A percentile compares a stretch with the other conserved stretches of the same genome.
Conservation (phyloP, 2,797 vertebrate genomes). For the Gymnothorax javanicus region DNA sequence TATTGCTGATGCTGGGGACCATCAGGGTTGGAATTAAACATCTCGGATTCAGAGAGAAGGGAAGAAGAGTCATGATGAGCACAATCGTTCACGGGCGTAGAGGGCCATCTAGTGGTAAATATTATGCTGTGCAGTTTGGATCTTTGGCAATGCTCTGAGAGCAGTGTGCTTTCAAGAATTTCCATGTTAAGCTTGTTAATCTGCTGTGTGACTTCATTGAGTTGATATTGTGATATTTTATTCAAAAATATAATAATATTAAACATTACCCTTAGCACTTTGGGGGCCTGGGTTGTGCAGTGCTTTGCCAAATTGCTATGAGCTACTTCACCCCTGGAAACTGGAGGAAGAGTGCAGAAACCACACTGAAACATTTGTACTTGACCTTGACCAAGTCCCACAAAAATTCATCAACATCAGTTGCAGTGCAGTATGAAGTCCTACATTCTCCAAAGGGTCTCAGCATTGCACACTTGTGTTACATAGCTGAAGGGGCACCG, state of each 20-base stretch:
- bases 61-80: background rate
- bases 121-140: background rate
- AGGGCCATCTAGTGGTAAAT: conserved; percentile 26
- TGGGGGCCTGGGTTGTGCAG: background rate
- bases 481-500: too few species aligned
- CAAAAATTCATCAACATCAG: too few species aligned
- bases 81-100: background rate
- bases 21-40: too few species aligned
- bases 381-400: too few species aligned
- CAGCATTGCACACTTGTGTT: too few species aligned
- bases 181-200: background rate
- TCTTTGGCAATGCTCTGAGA: background rate
- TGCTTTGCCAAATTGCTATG: background rate
- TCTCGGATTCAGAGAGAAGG: too few species aligned
- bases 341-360: background rate
- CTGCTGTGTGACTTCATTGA: background rate
- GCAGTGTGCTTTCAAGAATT: background rate
- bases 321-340: background rate
- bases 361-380: too few species aligned
- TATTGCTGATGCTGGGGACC: too few species aligned
- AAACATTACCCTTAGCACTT: background rate
- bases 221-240: background rate
- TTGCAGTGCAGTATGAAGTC: too few species aligned
- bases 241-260: background rate
- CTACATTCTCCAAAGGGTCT: too few species aligned